Evolutionary conservation across 2,888 invertebrate genomes (phyloP).

Genomic region (Cheilosia variabilis): DNA sequence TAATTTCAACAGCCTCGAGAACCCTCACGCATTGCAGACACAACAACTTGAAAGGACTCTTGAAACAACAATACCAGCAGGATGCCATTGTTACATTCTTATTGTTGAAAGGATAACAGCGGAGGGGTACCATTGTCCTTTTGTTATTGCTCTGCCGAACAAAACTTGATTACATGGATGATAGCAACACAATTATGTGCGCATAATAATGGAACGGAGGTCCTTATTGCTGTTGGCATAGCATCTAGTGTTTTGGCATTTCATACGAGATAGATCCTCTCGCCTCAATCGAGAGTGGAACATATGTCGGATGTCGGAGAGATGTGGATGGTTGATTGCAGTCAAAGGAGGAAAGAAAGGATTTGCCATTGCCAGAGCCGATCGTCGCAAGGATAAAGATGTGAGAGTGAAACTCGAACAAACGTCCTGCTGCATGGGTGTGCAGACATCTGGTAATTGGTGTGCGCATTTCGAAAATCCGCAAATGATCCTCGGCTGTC

Average conservation of each 20-base stretch:
- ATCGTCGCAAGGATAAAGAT: constrained; percentile 30
- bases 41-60: constrained; percentile 56
- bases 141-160: constrained; percentile 70
- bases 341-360: constrained; percentile 40
- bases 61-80: constrained; percentile 71
- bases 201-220: constrained; percentile 75
- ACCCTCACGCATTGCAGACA: constrained; percentile 7
- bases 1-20: constrained; percentile 63
- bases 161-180: constrained; percentile 77
- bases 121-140: constrained; percentile 65
- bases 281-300: constrained; percentile 36
- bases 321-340: constrained; percentile 62
- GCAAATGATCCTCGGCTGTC: constrained; percentile 44
- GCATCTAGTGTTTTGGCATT: constrained; percentile 61
- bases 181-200: constrained; percentile 78
- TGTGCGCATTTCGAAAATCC: constrained; percentile 28
- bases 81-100: constrained; percentile 64
- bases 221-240: constrained; percentile 66
- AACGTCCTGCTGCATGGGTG: not conserved
- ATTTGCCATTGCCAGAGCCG: constrained; percentile 19
- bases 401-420: constrained; percentile 19
- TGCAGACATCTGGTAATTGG: constrained; percentile 72
- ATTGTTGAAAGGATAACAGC: constrained; percentile 54
- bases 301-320: constrained; percentile 71
- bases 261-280: constrained; percentile 25